Conservation (phyloP, 2,113 vertebrate genomes). For the Lampris megalopsis region DNA sequence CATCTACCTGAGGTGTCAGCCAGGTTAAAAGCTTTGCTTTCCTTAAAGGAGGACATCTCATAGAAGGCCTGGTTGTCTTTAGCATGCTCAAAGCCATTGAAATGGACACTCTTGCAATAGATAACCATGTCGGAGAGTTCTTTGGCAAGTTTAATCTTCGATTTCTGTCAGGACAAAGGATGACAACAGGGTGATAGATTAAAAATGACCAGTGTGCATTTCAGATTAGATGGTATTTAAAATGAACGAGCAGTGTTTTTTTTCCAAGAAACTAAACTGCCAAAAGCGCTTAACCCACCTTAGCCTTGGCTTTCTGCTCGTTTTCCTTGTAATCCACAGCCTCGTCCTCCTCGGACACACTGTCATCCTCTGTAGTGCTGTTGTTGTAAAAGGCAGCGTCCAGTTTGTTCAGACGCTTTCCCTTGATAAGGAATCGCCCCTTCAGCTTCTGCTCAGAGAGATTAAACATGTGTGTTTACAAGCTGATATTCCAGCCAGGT, state of each 20-base stretch:
- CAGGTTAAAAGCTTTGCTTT: conserved; percentile 88
- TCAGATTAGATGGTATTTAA: too few relatives aligned
- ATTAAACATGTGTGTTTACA: background rate
- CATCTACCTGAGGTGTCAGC: conserved; percentile 87
- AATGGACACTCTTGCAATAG: conserved; percentile 98
- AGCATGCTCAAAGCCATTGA: conserved; percentile 86
- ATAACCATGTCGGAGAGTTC: conserved; percentile 91
- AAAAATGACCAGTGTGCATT: too few relatives aligned
- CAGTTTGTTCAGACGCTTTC: conserved; percentile 91
- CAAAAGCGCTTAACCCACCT: conserved; percentile 61
- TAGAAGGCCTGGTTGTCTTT: conserved; percentile 85
- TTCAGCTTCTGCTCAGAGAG: conserved; percentile 87
- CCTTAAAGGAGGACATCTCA: conserved; percentile 92
- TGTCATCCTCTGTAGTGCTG: conserved; percentile 81
- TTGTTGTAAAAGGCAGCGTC: conserved; percentile 76
- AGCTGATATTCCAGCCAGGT: background rate
- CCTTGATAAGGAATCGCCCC: conserved; percentile 91
- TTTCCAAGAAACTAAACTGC: conserved; percentile 1
- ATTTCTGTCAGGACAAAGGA: conserved; percentile 74
- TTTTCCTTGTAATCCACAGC: conserved; percentile 87
- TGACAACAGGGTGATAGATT: background rate
- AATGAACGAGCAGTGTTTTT: too few relatives aligned
- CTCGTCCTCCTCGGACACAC: conserved; percentile 96
- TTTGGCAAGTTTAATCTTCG: conserved; percentile 90
- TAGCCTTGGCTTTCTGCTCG: conserved; percentile 73